Percentiles rank a stretch among this genome's conserved stretches.
Conservation (phyloP, 2,888 invertebrate genomes). For the Chironomus riparius region DNA sequence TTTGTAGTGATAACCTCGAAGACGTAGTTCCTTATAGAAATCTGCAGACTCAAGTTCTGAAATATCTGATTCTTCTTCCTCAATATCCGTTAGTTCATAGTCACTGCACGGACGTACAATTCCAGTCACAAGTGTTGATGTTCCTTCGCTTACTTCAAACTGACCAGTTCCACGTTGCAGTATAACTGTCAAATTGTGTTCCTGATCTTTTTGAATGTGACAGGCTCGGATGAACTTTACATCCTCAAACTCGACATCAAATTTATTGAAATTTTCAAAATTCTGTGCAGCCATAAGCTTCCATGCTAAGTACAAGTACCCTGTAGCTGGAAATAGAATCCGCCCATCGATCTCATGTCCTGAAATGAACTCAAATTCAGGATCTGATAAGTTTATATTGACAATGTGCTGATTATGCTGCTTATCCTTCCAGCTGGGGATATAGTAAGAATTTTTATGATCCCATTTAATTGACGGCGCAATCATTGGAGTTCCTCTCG, state of each 20-base stretch:
- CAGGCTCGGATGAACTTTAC: slow-evolving; percentile 76
- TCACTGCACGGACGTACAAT: slow-evolving; percentile 51
- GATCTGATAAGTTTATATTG: slow-evolving; percentile 51
- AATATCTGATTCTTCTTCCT: slow-evolving; percentile 32
- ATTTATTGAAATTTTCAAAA: slow-evolving; percentile 54
- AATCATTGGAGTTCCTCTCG: slow-evolving; percentile 76
- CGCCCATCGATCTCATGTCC: slow-evolving; percentile 85
- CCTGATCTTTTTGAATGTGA: slow-evolving; percentile 57
- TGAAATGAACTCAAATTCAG: slow-evolving; percentile 59
- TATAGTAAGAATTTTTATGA: slow-evolving; percentile 68
- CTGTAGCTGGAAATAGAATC: slow-evolving; percentile 75
- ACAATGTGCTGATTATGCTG: slow-evolving; percentile 57
- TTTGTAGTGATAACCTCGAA: slow-evolving; percentile 59
- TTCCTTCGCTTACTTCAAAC: slow-evolving; percentile 59
- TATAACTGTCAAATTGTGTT: slow-evolving; percentile 46
- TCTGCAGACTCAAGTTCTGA: slow-evolving; percentile 49
- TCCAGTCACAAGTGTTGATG: slow-evolving; percentile 61
- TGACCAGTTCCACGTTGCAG: slow-evolving; percentile 52
- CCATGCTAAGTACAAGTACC: slow-evolving; percentile 71
- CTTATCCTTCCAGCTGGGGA: slow-evolving; percentile 57
- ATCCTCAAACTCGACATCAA: slow-evolving; percentile 76
- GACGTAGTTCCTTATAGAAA: slow-evolving; percentile 59
- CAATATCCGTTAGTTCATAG: neutral
- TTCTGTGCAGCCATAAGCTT: slow-evolving; percentile 59
- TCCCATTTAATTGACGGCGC: slow-evolving; percentile 80